phyloP scores from a whole-genome alignment of 2,888 invertebrate genomes.

The Polydrusus pterygomalis region DNA sequence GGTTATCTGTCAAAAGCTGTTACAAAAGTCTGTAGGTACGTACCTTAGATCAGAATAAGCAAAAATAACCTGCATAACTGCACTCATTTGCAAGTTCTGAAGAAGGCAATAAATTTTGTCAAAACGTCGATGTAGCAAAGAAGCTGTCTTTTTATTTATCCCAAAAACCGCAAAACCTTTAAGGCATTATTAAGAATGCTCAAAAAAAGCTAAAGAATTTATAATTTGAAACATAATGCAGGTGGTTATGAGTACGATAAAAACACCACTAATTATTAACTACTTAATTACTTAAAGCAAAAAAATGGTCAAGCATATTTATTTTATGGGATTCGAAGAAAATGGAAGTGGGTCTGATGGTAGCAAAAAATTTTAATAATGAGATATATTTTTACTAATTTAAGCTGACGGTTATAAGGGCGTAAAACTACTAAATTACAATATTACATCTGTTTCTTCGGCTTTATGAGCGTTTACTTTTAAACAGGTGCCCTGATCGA shows the following conservation, averaged over 20 bases:
- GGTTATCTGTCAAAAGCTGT: too few species aligned
- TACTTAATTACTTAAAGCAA: conserved; percentile 19
- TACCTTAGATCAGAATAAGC: too few species aligned
- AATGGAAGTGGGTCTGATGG: conserved; percentile 37
- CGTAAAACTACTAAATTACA: conserved; percentile 47
- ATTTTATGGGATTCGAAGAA: conserved; percentile 39
- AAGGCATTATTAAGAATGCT: too few species aligned
- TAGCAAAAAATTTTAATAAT: conserved; percentile 44
- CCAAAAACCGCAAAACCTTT: too few species aligned
- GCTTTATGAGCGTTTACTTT: conserved; percentile 37
- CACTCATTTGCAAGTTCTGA: too few species aligned
- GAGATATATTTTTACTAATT: conserved; percentile 47
- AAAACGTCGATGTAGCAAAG: too few species aligned
- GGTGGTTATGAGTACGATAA: conserved; percentile 33
- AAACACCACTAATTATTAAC: conserved; percentile 34
- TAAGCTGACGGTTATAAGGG: conserved; percentile 46
- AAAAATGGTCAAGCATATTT: conserved; percentile 18
- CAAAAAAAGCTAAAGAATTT: background rate
- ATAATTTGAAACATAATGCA: conserved; percentile 27
- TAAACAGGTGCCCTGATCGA: conserved; percentile 40
- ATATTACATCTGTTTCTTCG: conserved; percentile 44
- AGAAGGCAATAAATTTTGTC: too few species aligned
- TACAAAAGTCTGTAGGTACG: too few species aligned
- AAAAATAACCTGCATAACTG: too few species aligned
- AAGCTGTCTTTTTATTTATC: too few species aligned